phyloP scores from a whole-genome alignment of 2,113 vertebrate species.

The Muntiacus muntjak region DNA sequence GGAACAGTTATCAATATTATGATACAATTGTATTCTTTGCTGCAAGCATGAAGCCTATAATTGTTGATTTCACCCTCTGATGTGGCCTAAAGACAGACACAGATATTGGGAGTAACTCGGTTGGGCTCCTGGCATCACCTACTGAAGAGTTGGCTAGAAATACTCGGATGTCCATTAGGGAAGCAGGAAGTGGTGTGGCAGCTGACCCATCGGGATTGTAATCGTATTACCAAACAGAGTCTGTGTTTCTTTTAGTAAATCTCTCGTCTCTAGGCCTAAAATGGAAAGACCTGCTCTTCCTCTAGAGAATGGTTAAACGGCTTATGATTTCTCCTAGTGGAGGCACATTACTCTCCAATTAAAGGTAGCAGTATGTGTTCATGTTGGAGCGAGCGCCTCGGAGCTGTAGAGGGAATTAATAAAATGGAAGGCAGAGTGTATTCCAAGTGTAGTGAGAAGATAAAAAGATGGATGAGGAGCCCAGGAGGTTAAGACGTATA shows the following conservation, averaged over 20 bases:
- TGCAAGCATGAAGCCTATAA: slow-evolving; percentile 39
- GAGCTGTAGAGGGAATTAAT: background rate
- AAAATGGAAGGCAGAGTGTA: background rate
- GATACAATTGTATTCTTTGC: slow-evolving; percentile 48
- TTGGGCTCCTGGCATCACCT: background rate
- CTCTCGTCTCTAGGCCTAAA: background rate
- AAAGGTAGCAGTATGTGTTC: slow-evolving; percentile 42
- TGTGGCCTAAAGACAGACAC: background rate
- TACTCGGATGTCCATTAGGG: background rate
- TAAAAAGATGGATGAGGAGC: background rate
- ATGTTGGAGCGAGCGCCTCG: background rate
- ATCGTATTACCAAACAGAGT: background rate
- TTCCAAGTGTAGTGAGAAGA: background rate
- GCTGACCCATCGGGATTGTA: background rate
- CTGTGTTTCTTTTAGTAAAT: background rate
- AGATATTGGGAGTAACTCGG: background rate
- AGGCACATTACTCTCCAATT: background rate
- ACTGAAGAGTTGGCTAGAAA: background rate
- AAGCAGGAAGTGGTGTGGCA: background rate
- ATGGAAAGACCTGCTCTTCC: background rate
- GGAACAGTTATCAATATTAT: slow-evolving; percentile 42
- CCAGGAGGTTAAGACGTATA: background rate
- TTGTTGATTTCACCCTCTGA: slow-evolving; percentile 51
- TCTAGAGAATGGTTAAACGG: background rate
- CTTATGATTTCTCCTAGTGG: background rate